Evolutionary conservation across 1,140 invertebrate species (phyloP), one percentile per base, ranked within the genome.

Genomic region (Sycobia sp.): DNA sequence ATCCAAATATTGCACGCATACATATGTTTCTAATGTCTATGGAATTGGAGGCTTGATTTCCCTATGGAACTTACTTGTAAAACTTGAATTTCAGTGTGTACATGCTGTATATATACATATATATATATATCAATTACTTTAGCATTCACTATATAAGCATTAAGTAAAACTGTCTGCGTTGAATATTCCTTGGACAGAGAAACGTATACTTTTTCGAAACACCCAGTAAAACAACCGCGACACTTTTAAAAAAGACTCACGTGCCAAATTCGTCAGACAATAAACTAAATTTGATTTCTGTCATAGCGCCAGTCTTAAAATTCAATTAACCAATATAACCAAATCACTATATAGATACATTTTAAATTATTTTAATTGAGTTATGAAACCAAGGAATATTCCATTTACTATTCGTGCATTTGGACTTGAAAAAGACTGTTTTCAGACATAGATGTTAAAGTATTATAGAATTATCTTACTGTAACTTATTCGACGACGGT

Each of bases 401-500:
- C 65, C 46, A 68, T 64, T 57, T 57, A 67, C 61, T 66, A 66
- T 50, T 60, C 62, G 68, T 71, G 71, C 69, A 67, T 68, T 74
- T 69, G 68, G 66, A 72, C 70, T 67, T 63, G 73, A 68, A 77
- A n/a, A n/a, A 76, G 75, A 78, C 74, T 77, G 76, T 69, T 73
- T 16, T 65, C 66, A 63, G 71, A 72, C 69, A 70, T 73, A 74
- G 62, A 60, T 59, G 68, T 72, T 62, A 68, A 63, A 67, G 55
- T 68, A 69, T 66, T 43, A 64, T 68, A 69, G 59, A 66, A 54
- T 68, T 66, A 39, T 38, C 18, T 66, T 44, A 39, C 5, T 53
- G 41, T 58, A 58, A 55, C 20, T 46, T 65, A 38, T 53, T 65
- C 41, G 39, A 22, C 47, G n/a, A 38, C 20, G 22, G 46, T 58